Evolutionary conservation across 1,140 invertebrate species (phyloP), one percentile per base, ranked within the genome.

Genomic region (Lordiphosa clarofinis): DNA sequence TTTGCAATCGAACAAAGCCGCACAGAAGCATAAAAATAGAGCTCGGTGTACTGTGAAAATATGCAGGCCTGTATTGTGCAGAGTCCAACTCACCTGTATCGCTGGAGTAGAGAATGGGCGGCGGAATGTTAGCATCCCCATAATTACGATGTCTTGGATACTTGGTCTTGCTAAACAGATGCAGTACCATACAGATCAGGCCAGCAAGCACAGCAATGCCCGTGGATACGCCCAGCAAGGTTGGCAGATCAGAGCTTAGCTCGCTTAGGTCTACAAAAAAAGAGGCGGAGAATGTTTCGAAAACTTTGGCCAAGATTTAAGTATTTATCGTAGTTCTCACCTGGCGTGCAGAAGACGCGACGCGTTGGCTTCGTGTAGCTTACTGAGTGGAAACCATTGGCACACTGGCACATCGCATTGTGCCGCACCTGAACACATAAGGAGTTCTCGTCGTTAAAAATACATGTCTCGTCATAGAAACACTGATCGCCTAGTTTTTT

Each of bases 371-470:
- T 92, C 57, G 92, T 92, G 66, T 95, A 91, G 60, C 92, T 92
- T 21, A 95, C 94, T 69, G 91, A 93, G 89, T 95, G 94, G 88
- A 93, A 96, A 38, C 95, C 94, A 42, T 90, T 89, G 82, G 93
- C 92, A 90, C 95, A 96, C 84, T 95, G 94, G 89, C 95, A 96
- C 69, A 95, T 92, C 31, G 95, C 94, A 88, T 96, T 96, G 91
- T 96, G 94, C 76, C 94, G 92, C 73, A 96, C 91, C 89, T 95
- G 95, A 46, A 93, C 92, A 87, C 95, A 96, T 10, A 93, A 93
- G 48, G 95, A 92, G 90, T 96, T 94, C 57, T 93, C 92, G 89
- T 96, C 95, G 76, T 92, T 91, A 73, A 92, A 94, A 63, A 91
- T 91, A 87, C 95, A 96, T 37, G 94, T 93, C 88, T 94, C 92